These are phyloP conservation scores for Apamea monoglypha DNA, from an alignment of 2,888 invertebrate species.

Conservation along the genomic window DNA sequence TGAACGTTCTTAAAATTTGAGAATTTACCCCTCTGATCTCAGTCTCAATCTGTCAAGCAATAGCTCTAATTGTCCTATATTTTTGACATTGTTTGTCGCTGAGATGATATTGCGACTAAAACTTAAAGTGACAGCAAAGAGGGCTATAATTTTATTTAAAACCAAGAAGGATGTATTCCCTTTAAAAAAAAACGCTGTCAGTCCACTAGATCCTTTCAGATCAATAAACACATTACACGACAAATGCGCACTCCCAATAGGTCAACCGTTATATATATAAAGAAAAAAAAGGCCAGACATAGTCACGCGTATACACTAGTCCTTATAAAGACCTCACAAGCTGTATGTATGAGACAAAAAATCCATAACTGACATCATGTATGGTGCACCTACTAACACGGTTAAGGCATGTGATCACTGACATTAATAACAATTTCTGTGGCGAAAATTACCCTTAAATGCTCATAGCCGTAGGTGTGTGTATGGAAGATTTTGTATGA, in stretches of 20 bases:
- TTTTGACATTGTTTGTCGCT: too few relatives aligned
- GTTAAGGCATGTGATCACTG: conserved; percentile 44
- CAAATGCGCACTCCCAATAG: conserved; percentile 3
- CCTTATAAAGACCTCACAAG: conserved; percentile 52
- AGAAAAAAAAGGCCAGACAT: conserved; percentile 5
- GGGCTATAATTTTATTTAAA: not conserved
- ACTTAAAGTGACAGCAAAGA: not conserved
- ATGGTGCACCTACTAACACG: conserved; percentile 58
- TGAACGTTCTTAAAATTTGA: too few relatives aligned
- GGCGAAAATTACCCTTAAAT: conserved; percentile 65
- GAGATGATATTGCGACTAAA: too few relatives aligned
- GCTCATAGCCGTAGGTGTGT: conserved; percentile 53
- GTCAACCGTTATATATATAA: conserved; percentile 17
- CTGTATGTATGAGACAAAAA: conserved; percentile 10
- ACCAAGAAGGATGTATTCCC: not conserved
- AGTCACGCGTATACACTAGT: conserved; percentile 19
- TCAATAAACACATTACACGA: not conserved
- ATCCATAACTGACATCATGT: conserved; percentile 17
- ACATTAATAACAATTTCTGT: conserved; percentile 57
- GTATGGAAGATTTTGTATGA: conserved; percentile 37
- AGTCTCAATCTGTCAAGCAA: too few relatives aligned
- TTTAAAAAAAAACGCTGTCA: not conserved
- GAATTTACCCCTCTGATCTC: too few relatives aligned
- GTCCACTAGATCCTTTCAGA: not conserved
- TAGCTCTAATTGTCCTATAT: too few relatives aligned